Evolutionary conservation across 2,888 invertebrate species (phyloP), one percentile per base, ranked within the genome.

Genomic region (Philereme vetulata): DNA sequence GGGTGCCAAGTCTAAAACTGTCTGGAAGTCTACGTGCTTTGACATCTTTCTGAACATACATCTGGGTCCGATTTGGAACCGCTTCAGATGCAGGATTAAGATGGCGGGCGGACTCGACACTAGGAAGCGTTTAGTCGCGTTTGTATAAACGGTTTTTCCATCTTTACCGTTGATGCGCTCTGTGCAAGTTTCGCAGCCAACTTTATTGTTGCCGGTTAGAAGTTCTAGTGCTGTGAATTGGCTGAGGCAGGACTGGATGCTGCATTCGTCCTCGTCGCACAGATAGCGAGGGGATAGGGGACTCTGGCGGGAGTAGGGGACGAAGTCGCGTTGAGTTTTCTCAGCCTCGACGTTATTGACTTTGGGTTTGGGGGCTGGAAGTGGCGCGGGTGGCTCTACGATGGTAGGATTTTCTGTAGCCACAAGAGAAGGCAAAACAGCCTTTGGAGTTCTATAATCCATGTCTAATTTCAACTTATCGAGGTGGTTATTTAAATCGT

Each of bases 81-180:
- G 93, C 88, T 99, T 99, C 66, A 99, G 88, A 81, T 99, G 99
- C 32, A 99, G 90, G 56, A 99, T 99, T 1, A 99, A 93, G 54
- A 99, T 96, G 4, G 98, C 96, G 0, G 99, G 99, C 33, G 98
- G 98, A 78, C 95, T 95, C 66, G 96, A 97, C 36, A 99, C 95
- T 43, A 98, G 93, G 84, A 97, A 95, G 72, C 97, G 96, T 82
- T 97, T 96, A 0, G 96, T 96, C 45, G 96, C 96, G 77, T 96
- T 95, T 0, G 96, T 96, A 81, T 96, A 95, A 0, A 97, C 94
- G 4, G 95, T 95, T 80, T 96, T 96, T 11, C 94, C 95, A 58
- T 94, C 93, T 58, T 94, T 93, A 44, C 94, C 94, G 70, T 95
- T 95, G 65, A 94, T 92, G n/a, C 94, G 88, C 67, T 95, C 94